Percentiles rank a stretch among this genome's conserved stretches.
These are phyloP conservation scores for Sylvia borin DNA, from an alignment of 2,797 vertebrate genomes.

Conservation along the genomic window DNA sequence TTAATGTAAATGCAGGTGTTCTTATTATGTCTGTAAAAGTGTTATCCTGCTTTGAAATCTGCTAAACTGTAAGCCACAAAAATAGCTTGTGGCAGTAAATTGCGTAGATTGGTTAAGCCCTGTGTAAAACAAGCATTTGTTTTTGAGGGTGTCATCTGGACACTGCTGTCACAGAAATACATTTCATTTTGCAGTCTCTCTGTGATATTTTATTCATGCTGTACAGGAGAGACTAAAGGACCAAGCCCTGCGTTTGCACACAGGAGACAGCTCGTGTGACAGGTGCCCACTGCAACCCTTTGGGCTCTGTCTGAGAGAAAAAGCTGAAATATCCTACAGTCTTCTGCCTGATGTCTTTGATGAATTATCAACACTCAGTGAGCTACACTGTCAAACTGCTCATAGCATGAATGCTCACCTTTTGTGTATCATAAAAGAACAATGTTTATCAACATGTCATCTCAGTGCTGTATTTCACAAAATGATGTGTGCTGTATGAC, in stretches of 20 bases:
- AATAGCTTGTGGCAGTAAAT: conserved; percentile 25
- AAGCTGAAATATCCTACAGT: not conserved
- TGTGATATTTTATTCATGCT: conserved; percentile 55
- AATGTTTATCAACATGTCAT: not conserved
- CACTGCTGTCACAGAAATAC: not conserved
- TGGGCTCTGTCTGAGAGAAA: not conserved
- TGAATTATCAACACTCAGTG: not conserved
- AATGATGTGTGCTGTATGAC: not conserved
- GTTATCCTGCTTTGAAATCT: conserved; percentile 51
- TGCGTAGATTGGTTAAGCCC: not conserved
- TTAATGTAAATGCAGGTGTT: conserved; percentile 32
- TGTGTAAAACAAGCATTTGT: conserved; percentile 42
- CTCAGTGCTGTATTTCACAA: not conserved
- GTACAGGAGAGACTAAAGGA: not conserved
- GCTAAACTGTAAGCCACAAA: not conserved
- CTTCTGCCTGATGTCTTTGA: not conserved
- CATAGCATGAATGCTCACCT: not conserved
- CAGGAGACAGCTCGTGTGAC: not conserved
- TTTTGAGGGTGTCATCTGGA: conserved; percentile 8
- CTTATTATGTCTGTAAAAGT: conserved; percentile 41
- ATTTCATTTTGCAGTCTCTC: not conserved
- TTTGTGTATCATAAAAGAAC: not conserved
- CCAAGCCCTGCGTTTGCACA: not conserved
- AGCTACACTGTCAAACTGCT: not conserved
- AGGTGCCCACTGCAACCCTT: not conserved